Conservation (phyloP, 2,888 invertebrate species). For the Cryptus viduatorius region DNA sequence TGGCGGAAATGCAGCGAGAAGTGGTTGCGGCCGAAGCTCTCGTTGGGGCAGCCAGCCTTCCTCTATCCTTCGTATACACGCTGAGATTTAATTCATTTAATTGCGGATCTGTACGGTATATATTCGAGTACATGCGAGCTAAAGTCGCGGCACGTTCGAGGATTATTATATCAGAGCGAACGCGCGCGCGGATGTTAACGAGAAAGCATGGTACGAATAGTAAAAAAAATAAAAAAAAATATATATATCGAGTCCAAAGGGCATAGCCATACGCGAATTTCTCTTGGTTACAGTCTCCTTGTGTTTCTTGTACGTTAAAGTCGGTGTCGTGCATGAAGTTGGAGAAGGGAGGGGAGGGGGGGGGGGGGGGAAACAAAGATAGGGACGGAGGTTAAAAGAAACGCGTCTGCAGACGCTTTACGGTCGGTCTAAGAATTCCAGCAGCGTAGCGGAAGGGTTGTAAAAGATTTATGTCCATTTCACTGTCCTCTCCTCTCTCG, state of each 20-base stretch:
- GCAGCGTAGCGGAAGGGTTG: conserved; percentile 70
- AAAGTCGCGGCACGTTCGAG: conserved; percentile 14
- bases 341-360: not conserved
- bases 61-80: conserved; percentile 5
- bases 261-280: not conserved
- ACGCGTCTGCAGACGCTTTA: conserved; percentile 63
- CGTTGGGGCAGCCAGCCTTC: conserved; percentile 13
- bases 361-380: not conserved
- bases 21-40: conserved; percentile 7
- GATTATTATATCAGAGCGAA: conserved; percentile 29
- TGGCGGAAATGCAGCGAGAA: conserved; percentile 5
- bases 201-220: not conserved
- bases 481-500: conserved; percentile 53
- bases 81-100: conserved; percentile 37
- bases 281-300: not conserved
- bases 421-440: conserved; percentile 68
- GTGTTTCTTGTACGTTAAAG: conserved; percentile 15
- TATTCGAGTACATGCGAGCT: not conserved
- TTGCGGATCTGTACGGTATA: conserved; percentile 34
- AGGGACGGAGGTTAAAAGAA: conserved; percentile 52
- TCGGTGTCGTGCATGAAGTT: conserved; percentile 17
- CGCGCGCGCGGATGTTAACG: not conserved
- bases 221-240: not conserved
- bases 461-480: conserved; percentile 71
- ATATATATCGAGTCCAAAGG: not conserved